Evolutionary conservation across 2,797 vertebrate species (phyloP).

Genomic region (Spatula clypeata): DNA sequence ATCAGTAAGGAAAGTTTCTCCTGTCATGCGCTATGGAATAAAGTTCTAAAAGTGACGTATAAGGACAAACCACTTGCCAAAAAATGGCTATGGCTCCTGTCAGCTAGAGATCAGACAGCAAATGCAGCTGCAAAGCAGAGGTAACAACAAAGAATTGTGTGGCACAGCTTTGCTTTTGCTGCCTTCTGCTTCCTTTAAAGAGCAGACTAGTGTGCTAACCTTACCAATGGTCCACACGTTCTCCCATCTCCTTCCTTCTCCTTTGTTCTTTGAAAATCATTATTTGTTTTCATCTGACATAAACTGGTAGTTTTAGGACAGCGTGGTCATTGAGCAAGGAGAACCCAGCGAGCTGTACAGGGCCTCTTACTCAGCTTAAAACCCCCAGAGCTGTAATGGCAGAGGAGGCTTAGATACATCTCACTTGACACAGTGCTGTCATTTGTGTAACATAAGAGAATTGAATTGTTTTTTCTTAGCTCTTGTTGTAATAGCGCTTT

Average conservation of each 20-base stretch:
- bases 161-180: not conserved
- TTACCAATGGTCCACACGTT: not conserved
- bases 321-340: not conserved
- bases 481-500: constrained; percentile 6
- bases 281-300: not conserved
- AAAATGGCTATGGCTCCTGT: not conserved
- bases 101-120: not conserved
- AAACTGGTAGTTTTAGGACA: not conserved
- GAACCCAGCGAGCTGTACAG: not conserved
- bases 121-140: not conserved
- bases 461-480: not conserved
- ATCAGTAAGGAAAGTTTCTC: not conserved
- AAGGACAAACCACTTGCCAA: not conserved
- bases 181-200: not conserved
- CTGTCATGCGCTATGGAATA: not conserved
- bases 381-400: not conserved
- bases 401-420: not conserved
- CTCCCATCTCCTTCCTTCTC: not conserved
- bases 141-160: not conserved
- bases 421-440: not conserved
- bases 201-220: not conserved
- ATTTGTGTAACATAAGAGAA: not conserved
- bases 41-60: not conserved
- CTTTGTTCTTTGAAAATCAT: not conserved
- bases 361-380: not conserved